Evolutionary conservation across 2,888 invertebrate species (phyloP), one percentile per base, ranked within the genome.

Genomic region (Galeruca laticollis): DNA sequence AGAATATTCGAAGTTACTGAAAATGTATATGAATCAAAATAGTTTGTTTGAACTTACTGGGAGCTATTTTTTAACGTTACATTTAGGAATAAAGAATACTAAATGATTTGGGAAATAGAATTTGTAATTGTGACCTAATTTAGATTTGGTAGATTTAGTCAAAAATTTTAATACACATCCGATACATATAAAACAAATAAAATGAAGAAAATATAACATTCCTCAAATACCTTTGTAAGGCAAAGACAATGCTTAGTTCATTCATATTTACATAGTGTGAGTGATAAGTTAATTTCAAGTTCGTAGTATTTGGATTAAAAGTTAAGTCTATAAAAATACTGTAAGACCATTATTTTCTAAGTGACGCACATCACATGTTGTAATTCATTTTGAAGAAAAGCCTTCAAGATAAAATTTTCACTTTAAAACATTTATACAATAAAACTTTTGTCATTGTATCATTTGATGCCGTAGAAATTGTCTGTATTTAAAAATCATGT

Each of bases 211-310:
- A 37, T 37, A 37, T 37, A 37, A 37, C 11, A 40, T 40, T 40
- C n/a, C 40, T n/a, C n/a, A 5, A 40, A 40, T 40, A n/a, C 6
- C 40, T n/a, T 40, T n/a, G n/a, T 11, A 21, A 1, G 18, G 9
- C 49, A 51, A 18, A 51, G 18, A 51, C 18, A 54, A 54, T 54
- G n/a, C 31, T 21, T 13, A 0, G 11, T 2, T 11, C 15, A 35
- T 56, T 33, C 33, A 56, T 56, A 33, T 56, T 54, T 54, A n/a
- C 54, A n/a, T 20, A 11, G 8, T 31, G 26, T 54, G 54, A 57
- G n/a, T 57, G 56, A 31, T 26, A 31, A 9, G 15, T 57, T 8
- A 57, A 57, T 57, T 33, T 18, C 56, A 18, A 35, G 11, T 57
- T 57, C 56, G 10, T 15, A 57, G 56, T 35, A 57, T 26, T 9